Base-by-base conservation (phyloP, 1,140 invertebrate species). In the Pollicipes pollicipes region DNA sequence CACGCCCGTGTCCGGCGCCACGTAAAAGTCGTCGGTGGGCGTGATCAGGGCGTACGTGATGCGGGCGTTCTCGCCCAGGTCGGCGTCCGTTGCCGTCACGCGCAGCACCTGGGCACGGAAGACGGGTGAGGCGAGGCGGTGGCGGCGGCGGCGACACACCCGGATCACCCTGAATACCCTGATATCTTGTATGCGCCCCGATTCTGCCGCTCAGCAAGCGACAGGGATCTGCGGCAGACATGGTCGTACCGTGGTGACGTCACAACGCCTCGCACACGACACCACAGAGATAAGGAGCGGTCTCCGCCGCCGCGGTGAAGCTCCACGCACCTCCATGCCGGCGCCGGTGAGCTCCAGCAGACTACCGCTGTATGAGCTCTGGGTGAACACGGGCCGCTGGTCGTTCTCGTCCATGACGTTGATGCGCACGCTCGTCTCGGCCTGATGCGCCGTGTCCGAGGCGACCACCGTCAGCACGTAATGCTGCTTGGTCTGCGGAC, bases 11-110 rank as follows among this genome's bases (percentile, higher is more conserved):
- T 80, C 77, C 0, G 92, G 91, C 77, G 93, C 90, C 76, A 98
- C 95, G 71, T 90, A 88, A 78, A 98, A 98, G 13, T 93, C 94
- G 76, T 91, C 90, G 81, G 97, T 97, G 0, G 94, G 93, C 77
- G 95, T 91, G 17, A 97, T 90, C 72, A 98, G 96, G 76, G 95
- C 93, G 79, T 97, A 98, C n/a, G 90, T 81, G 66, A 97, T 85
- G 75, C 87, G 85, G 1, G 90, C 89, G 78, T 96, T 95, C 24
- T 84, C 79, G 16, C 88, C 90, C 75, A 88, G 85, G 79, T 97
- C 95, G 8, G 86, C 85, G 78, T 97, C 94, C 66, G 86, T 89
- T 0, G 94, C 95, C 26, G 87, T 85, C 3, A 75, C 85, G 81
- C 86, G 86, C 21, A 85, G 86, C 16, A 95, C 92, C 79, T 91